Evolutionary conservation across 2,797 vertebrate genomes (phyloP).

Genomic region (Platyrinchus mystaceus): DNA sequence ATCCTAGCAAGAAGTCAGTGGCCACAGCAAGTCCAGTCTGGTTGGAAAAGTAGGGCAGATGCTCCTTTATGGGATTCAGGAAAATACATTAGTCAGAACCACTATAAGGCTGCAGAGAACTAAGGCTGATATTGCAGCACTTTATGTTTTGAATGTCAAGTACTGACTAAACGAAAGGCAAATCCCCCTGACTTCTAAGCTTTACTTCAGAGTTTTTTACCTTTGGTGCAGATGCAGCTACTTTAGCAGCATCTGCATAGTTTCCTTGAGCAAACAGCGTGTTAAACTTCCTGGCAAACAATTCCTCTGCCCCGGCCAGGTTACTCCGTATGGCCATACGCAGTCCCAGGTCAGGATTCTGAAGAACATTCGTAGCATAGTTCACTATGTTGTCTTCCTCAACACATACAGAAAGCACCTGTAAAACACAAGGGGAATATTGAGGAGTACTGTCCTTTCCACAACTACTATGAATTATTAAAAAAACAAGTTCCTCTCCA

Average conservation of each 20-base stretch:
- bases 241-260: constrained; percentile 90
- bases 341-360: constrained; percentile 91
- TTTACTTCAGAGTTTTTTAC: constrained; percentile 65
- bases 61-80: background rate
- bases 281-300: constrained; percentile 91
- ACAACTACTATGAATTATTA: background rate
- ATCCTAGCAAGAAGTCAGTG: background rate
- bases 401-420: constrained; percentile 94
- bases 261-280: constrained; percentile 89
- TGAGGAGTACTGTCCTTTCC: background rate
- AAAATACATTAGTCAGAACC: background rate
- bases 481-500: background rate
- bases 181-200: background rate
- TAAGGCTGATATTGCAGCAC: background rate
- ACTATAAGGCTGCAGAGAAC: background rate
- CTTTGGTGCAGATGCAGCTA: constrained; percentile 92
- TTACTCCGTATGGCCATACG: constrained; percentile 90
- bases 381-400: constrained; percentile 95
- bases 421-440: background rate
- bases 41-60: background rate
- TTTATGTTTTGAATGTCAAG: background rate
- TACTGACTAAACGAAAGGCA: background rate
- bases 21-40: background rate
- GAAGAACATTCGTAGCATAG: constrained; percentile 88
- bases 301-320: constrained; percentile 89